Base-by-base conservation (phyloP, 2,888 invertebrate genomes). In the Eupithecia abbreviata region DNA sequence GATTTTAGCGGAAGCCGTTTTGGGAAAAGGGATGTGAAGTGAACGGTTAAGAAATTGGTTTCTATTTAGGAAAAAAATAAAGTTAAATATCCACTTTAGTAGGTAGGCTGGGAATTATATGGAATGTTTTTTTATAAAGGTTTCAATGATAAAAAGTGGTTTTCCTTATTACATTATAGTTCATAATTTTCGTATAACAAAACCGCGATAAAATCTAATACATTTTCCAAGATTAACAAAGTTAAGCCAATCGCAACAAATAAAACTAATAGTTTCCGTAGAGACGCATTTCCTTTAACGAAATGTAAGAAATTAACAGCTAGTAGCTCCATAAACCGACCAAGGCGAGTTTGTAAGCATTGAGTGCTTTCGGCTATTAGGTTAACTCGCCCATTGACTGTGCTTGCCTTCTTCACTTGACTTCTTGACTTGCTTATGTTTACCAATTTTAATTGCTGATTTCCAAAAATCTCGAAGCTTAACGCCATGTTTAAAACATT, bases 341-440 rank as follows among this genome's bases (percentile, higher is more conserved):
- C 91, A 89, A 85, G 87, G 91, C 89, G 92, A 93, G 91, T 93
- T 92, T 92, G 93, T 93, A 92, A 91, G 93, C 94, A 93, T 93
- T 93, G 93, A 94, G 93, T 93, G 94, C 93, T 94, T 94, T 94
- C 87, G 87, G 93, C 94, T 94, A 93, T 94, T 93, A 94, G 90
- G 91, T 92, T 93, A 93, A 93, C 92, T 93, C 89, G 89, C 87
- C 92, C 93, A 93, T 94, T 93, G 92, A 92, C 87, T 90, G 88
- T 85, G 88, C 88, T 89, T 83, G 86, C 85, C 85, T 83, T 85
- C 89, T 89, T 87, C 87, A 91, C 90, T 90, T 90, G 90, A 91
- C 90, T 90, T 88, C 62, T 62, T 62, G 62, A 62, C 30, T 62
- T 62, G 62, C 58, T 62, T 30, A 18, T 62, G 30, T 62, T 62